These are phyloP conservation scores for Shargacucullia verbasci DNA, from an alignment of 2,888 invertebrate species.

Conservation along the genomic window DNA sequence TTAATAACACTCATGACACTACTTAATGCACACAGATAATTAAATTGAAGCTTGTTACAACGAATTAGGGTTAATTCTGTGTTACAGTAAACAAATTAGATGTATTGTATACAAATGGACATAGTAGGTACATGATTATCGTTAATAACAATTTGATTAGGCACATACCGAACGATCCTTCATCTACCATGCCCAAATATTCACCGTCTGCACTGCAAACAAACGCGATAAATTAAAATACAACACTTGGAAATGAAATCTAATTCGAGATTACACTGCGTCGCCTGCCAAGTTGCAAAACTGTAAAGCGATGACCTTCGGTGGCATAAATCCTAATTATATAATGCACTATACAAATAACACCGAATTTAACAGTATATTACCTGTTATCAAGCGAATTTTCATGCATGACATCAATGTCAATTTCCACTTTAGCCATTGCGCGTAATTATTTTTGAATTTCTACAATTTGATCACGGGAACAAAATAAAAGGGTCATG, in stretches of 20 bases:
- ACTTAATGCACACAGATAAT: conserved; percentile 55
- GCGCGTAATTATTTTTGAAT: conserved; percentile 90
- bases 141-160: conserved; percentile 8
- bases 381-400: conserved; percentile 91
- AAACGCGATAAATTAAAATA: conserved; percentile 60
- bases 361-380: conserved; percentile 57
- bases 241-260: conserved; percentile 56
- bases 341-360: conserved; percentile 67
- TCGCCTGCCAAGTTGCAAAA: conserved; percentile 81
- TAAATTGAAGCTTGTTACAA: conserved; percentile 59
- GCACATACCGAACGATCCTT: conserved; percentile 79
- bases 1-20: conserved; percentile 47
- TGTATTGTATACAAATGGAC: conserved; percentile 7
- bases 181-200: conserved; percentile 83
- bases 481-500: conserved; percentile 92
- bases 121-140: not conserved
- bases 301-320: conserved; percentile 82
- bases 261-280: conserved; percentile 60
- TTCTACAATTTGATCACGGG: conserved; percentile 92
- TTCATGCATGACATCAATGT: conserved; percentile 89
- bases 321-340: conserved; percentile 75
- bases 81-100: conserved; percentile 44
- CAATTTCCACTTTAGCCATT: conserved; percentile 88
- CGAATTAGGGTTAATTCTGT: conserved; percentile 40
- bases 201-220: conserved; percentile 85